These are phyloP conservation scores for Hyalella azteca DNA, from an alignment of 2,888 invertebrate species.

Conservation along the genomic window DNA sequence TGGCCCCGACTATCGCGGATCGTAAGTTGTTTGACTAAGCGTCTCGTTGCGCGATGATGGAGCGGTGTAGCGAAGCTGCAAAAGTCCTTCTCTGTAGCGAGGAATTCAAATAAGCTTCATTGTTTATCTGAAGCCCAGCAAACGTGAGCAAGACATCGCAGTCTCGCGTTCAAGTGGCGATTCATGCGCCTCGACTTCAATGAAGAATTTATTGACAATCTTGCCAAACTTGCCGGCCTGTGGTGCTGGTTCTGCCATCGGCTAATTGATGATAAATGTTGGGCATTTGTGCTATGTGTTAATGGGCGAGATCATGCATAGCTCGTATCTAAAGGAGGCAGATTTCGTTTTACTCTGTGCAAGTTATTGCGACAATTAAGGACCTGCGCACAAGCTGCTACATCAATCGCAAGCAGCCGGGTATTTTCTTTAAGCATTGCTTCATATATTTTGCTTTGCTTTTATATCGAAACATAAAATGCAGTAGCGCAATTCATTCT, in stretches of 20 bases:
- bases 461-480: too few relatives aligned
- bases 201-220: conserved; percentile 4
- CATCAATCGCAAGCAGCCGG: conserved; percentile 3
- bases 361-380: background rate
- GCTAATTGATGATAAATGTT: conserved; percentile 32
- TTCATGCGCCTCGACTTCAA: conserved; percentile 4
- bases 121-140: conserved; percentile 31
- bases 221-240: conserved; percentile 18
- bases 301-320: conserved; percentile 25
- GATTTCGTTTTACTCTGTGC: background rate
- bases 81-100: conserved; percentile 25
- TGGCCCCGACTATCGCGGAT: too few relatives aligned
- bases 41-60: conserved; percentile 29
- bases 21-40: background rate
- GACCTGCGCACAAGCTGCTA: background rate
- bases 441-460: too few relatives aligned
- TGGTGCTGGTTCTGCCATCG: background rate
- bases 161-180: conserved; percentile 15
- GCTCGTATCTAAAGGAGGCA: conserved; percentile 3
- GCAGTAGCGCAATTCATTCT: too few relatives aligned
- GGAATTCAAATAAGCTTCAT: conserved; percentile 33
- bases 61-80: conserved; percentile 12
- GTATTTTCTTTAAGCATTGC: background rate
- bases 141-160: conserved; percentile 26
- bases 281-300: conserved; percentile 13